Evolutionary conservation across 35 echinoderm and acorn worm genomes (phyloP), one percentile per base, ranked within the genome.

Genomic region (Stichopus chloronotus): DNA sequence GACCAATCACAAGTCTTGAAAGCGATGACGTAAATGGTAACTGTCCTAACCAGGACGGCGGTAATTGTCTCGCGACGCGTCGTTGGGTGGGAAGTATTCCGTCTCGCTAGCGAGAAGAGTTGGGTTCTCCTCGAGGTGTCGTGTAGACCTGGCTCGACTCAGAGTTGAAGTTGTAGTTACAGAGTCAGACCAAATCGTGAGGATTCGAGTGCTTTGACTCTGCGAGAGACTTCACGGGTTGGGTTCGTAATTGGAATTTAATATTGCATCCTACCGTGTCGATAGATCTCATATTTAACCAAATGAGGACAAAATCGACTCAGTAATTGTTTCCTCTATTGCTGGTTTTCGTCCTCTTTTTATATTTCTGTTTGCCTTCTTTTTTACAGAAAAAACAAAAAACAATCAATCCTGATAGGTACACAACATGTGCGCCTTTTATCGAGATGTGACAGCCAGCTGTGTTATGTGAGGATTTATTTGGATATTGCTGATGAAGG

Each of bases 1-100:
- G 82, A 85, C 82, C 82, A 85, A 85, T 85, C 82, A 85, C 17
- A 85, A 85, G 82, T 85, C 82, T 85, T 6, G 3, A 5, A 58
- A 23, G 17, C 5, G n/a, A 20, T 57, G 52, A 84, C 81, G 16
- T 58, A 59, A 59, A 53, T 23, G n/a, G 55, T 58, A 57, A 85
- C 54, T 58, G 17, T 58, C 82, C 25, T 22, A 55, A 11, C 52
- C 25, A 58, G 19, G 52, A 58, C 82, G 7, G 17, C 57, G 52
- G 11, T 2, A 6, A 5, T 5, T 13, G 78, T 10, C 10, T 5
- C 9, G 8, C 14, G 30, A 2, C 52, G 21, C 14, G 30, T 53
- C 52, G 21, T 19, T 9, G 56, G 11, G 55, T n/a, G 55, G 52
- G 55, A 58, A 20, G 82, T 85, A 22, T 58, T 57, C 13, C 55